Evolutionary conservation across 2,797 vertebrate genomes (phyloP), one percentile per base, ranked within the genome.

Genomic region (Brachymystax lenok): DNA sequence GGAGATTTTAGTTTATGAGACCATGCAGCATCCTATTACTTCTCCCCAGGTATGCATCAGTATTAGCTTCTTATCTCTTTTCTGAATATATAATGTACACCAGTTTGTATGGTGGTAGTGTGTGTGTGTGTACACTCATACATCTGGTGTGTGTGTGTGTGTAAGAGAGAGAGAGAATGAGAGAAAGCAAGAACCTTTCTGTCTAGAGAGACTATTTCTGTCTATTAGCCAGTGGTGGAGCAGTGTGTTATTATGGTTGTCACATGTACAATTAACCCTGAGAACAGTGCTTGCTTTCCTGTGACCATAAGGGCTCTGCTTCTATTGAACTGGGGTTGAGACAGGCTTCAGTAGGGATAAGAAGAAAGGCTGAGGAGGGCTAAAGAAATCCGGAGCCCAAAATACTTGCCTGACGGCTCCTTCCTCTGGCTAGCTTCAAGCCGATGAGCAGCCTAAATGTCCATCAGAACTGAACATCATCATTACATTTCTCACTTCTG

Each of bases 181-280:
- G 28, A 4, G 27, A 12, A 8, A 24, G 63, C 3, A 24, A 46
- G 12, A 40, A 1, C 7, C 40, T 40, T 30, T 30, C 28, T 30
- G 28, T 30, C 28, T 30, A 33, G 33, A 13, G 40, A 12, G n/a
- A n/a, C 10, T 16, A 1, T 64, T 21, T 46, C 40, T 3, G 61
- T 64, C 6, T 3, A 5, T 33, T 28, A 61, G 76, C 75, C 40
- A 12, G 40, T 46, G 73, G 73, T 73, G 75, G 69, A 80, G 75
- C 66, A 61, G 19, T 30, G 40, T 68, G 61, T 54, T 72, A 75
- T 73, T 80, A 76, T 64, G 66, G 74, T 74, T 79, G 76, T 77
- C 76, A 71, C 74, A 80, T 88, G 85, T 77, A 46, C 10, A 46
- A 46, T 89, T 89, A 85, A 84, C 74, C 82, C 80, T 76, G 66